phyloP scores from a whole-genome alignment of 2,113 vertebrate genomes.

The Psilopsiagon aymara region DNA sequence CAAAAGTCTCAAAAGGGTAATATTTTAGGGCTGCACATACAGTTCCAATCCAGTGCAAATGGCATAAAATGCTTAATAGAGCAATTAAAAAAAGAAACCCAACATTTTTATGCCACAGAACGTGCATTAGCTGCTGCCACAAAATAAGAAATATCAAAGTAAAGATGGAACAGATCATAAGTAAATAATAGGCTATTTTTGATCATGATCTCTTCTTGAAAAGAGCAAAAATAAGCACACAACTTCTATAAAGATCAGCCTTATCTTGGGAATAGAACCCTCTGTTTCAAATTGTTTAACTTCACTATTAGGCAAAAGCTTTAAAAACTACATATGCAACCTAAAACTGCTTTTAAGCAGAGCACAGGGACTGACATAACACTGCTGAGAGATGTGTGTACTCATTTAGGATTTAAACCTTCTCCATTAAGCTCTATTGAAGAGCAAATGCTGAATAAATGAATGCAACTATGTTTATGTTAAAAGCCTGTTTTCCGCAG shows the following conservation, averaged over 20 bases:
- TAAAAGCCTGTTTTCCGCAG: constrained; percentile 95
- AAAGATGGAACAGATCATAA: constrained; percentile 19
- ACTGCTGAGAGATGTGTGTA: constrained; percentile 82
- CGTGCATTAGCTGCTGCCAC: constrained; percentile 16
- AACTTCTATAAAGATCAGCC: constrained; percentile 23
- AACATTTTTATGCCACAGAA: neutral
- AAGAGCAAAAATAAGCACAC: constrained; percentile 13
- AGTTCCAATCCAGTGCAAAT: neutral
- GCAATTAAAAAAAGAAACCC: constrained; percentile 35
- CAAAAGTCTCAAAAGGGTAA: constrained; percentile 4
- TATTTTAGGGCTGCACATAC: neutral
- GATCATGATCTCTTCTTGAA: neutral
- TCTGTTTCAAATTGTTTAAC: constrained; percentile 72
- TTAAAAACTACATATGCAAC: constrained; percentile 74
- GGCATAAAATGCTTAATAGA: constrained; percentile 12
- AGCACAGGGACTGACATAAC: constrained; percentile 76
- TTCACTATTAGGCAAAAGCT: constrained; percentile 73
- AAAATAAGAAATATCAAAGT: constrained; percentile 13
- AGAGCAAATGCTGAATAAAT: constrained; percentile 92
- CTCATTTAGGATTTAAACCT: constrained; percentile 90
- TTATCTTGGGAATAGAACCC: constrained; percentile 64
- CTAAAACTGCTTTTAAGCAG: constrained; percentile 80
- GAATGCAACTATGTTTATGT: constrained; percentile 94
- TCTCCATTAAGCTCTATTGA: constrained; percentile 90
- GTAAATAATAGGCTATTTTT: constrained; percentile 14